These are phyloP conservation scores for Chelonus insularis DNA, from an alignment of 1,140 invertebrate genomes.

Conservation along the genomic window DNA sequence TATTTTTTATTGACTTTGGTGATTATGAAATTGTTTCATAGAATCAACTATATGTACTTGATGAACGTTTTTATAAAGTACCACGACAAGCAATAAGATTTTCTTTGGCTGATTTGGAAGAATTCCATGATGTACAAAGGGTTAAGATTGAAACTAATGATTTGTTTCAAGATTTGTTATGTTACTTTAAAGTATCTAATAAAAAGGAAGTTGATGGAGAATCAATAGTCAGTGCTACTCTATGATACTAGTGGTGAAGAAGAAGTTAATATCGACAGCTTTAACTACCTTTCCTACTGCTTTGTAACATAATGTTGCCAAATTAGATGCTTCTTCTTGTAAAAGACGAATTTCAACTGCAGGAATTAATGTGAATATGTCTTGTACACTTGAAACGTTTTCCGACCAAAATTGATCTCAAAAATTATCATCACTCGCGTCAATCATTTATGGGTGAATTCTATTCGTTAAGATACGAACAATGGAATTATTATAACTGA, in stretches of 20 bases:
- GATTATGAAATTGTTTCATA: conserved; percentile 60
- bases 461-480: neutral
- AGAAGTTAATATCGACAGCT: conserved; percentile 73
- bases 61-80: conserved; percentile 61
- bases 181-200: conserved; percentile 31
- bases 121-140: conserved; percentile 50
- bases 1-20: conserved; percentile 69
- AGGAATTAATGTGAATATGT: conserved; percentile 96
- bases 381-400: conserved; percentile 89
- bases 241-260: conserved; percentile 37
- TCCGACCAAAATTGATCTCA: conserved; percentile 99
- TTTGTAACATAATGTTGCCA: conserved; percentile 98
- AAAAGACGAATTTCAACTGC: conserved; percentile 91
- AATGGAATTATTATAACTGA: neutral
- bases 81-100: conserved; percentile 68
- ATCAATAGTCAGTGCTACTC: too few species aligned
- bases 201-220: conserved; percentile 20
- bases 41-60: conserved; percentile 60
- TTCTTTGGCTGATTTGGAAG: conserved; percentile 65
- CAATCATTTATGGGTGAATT: conserved; percentile 73
- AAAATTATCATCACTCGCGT: conserved; percentile 89
- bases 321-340: conserved; percentile 94
- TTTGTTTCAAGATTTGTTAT: conserved; percentile 30
- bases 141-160: conserved; percentile 35
- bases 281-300: conserved; percentile 94